Evolutionary conservation across 2,113 vertebrate genomes (phyloP).

Genomic region (Acanthisitta chloris): DNA sequence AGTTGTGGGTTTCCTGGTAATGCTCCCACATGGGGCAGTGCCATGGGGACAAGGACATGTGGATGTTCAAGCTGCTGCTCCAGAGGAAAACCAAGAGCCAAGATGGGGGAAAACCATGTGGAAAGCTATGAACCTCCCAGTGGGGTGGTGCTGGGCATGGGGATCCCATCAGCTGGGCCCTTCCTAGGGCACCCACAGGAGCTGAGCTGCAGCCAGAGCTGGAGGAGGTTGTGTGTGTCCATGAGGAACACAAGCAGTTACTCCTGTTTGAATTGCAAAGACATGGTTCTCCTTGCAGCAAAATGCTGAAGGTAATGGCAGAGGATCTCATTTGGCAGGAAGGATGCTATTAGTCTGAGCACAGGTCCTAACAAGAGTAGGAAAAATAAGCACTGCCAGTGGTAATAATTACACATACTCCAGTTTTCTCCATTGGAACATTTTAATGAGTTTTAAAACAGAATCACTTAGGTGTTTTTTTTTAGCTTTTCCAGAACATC

Average conservation of each 20-base stretch:
- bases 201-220: fast-evolving
- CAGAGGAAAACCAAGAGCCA: fast-evolving
- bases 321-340: neutral
- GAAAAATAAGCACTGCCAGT: neutral
- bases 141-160: fast-evolving
- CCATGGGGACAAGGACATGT: neutral
- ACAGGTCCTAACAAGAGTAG: neutral
- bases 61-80: neutral
- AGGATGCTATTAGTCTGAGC: neutral
- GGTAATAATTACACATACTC: neutral
- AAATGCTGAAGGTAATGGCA: neutral
- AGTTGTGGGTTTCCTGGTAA: fast-evolving
- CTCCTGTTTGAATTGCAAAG: fast-evolving
- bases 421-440: neutral
- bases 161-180: neutral
- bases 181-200: neutral
- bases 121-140: fast-evolving
- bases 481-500: neutral
- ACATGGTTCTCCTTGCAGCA: neutral
- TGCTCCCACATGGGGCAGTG: fast-evolving
- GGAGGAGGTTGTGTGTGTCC: fast-evolving
- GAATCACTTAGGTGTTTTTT: neutral
- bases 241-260: fast-evolving
- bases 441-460: slow-evolving; percentile 12
- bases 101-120: neutral